Evolutionary conservation across 2,888 invertebrate genomes (phyloP).

Genomic region (Caradrina clavipalpis): DNA sequence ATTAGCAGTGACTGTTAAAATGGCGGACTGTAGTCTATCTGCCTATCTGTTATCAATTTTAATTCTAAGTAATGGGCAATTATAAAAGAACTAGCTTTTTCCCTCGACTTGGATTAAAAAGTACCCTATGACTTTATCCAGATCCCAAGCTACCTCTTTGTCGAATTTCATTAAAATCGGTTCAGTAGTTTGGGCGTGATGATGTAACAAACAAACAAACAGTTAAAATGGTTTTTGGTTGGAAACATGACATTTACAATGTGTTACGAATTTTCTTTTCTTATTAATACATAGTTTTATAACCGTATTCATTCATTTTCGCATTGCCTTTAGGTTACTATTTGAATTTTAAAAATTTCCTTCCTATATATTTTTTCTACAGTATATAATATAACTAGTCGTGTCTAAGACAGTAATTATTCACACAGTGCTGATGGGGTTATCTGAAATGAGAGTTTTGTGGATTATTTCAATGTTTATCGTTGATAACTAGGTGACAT

Average conservation of each 20-base stretch:
- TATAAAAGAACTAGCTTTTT: not conserved
- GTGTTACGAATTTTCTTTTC: not conserved
- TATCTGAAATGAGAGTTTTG: not conserved
- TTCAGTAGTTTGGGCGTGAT: no score
- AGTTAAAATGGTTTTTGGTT: no score
- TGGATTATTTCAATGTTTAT: slow-evolving; percentile 18
- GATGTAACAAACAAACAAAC: no score
- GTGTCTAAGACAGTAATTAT: slow-evolving; percentile 3
- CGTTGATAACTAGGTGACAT: no score
- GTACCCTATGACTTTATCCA: no score
- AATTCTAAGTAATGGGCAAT: not conserved
- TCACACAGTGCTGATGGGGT: slow-evolving; percentile 8
- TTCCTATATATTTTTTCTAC: not conserved
- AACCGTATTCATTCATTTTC: not conserved
- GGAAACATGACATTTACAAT: no score
- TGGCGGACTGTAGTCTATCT: slow-evolving; percentile 2
- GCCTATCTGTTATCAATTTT: not conserved
- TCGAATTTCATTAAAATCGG: no score
- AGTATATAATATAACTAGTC: slow-evolving; percentile 8
- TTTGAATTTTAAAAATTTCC: not conserved
- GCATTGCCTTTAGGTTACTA: not conserved
- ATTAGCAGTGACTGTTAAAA: slow-evolving; percentile 6
- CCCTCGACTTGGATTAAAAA: no score
- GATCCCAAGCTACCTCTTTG: no score
- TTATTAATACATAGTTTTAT: slow-evolving; percentile 11